Conservation (phyloP, 1,140 invertebrate species). For the Hermatobates lingyangjiaoensis region DNA sequence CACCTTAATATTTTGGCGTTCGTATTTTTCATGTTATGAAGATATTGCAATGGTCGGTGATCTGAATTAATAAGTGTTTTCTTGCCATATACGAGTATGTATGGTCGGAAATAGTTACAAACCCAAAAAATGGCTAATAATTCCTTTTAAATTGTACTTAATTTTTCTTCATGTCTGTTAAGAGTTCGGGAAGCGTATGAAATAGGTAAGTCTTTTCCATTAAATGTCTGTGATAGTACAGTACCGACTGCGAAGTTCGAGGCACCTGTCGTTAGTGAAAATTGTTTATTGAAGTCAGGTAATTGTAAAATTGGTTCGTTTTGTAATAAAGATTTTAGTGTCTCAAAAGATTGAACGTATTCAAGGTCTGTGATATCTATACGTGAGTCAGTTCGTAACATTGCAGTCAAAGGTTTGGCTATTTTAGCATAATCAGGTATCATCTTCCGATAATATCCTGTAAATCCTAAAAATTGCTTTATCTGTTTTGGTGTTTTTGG, state of each 20-base stretch:
- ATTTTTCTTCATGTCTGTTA: constrained; percentile 18
- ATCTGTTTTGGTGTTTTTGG: constrained; percentile 23
- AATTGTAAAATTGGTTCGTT: background rate
- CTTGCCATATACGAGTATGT: constrained; percentile 25
- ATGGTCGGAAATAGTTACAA: constrained; percentile 25
- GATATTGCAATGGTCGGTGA: constrained; percentile 26
- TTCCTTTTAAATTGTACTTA: constrained; percentile 25
- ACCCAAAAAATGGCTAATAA: constrained; percentile 31
- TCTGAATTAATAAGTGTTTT: constrained; percentile 30
- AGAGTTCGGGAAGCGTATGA: constrained; percentile 19
- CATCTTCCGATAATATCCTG: constrained; percentile 23
- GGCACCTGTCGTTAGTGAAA: constrained; percentile 25
- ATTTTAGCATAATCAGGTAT: constrained; percentile 19
- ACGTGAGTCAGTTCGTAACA: constrained; percentile 18
- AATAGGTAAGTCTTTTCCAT: constrained; percentile 19
- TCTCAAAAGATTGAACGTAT: background rate
- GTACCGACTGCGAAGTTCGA: constrained; percentile 21
- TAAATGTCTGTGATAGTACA: constrained; percentile 20
- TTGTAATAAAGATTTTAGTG: constrained; percentile 1
- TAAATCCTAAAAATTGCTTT: constrained; percentile 24
- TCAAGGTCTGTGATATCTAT: constrained; percentile 3
- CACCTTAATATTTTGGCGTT: constrained; percentile 13
- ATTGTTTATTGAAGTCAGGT: constrained; percentile 19
- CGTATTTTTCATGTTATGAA: constrained; percentile 24
- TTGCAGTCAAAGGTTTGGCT: constrained; percentile 18